Conservation (phyloP, 1,140 invertebrate species). For the Rhizoglyphus robini region DNA sequence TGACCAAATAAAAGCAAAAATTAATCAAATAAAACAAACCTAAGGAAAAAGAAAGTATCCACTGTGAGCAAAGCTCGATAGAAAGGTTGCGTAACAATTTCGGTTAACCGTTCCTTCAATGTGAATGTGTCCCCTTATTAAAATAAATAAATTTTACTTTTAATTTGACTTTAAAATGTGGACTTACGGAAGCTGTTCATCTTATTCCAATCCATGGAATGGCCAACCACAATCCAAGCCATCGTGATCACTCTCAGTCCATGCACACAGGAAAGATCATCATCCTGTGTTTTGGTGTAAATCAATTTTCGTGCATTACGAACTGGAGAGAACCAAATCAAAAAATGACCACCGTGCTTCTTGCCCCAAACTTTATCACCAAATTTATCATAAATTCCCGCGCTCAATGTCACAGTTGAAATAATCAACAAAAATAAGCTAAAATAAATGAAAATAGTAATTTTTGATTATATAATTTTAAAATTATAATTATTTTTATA, state of each 20-base stretch:
- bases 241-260: constrained; percentile 69
- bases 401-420: not conserved
- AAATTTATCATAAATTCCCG: not conserved
- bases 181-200: not conserved
- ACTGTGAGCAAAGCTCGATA: constrained; percentile 18
- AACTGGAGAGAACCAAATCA: not conserved
- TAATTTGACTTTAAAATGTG: not conserved
- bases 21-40: not conserved
- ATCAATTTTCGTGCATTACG: not conserved
- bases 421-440: not conserved
- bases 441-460: not conserved
- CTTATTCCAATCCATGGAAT: constrained; percentile 40
- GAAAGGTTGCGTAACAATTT: not conserved
- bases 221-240: constrained; percentile 82
- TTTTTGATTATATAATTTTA: not conserved
- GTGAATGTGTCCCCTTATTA: not conserved
- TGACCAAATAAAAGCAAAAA: not conserved
- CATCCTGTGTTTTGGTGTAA: not conserved
- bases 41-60: constrained; percentile 22
- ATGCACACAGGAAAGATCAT: constrained; percentile 40
- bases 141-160: not conserved
- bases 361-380: not conserved
- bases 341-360: not conserved
- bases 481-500: not conserved
- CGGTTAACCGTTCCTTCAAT: not conserved